Evolutionary conservation across 1,140 invertebrate species (phyloP), one percentile per base, ranked within the genome.

Genomic region (Pseudomyrmex gracilis): DNA sequence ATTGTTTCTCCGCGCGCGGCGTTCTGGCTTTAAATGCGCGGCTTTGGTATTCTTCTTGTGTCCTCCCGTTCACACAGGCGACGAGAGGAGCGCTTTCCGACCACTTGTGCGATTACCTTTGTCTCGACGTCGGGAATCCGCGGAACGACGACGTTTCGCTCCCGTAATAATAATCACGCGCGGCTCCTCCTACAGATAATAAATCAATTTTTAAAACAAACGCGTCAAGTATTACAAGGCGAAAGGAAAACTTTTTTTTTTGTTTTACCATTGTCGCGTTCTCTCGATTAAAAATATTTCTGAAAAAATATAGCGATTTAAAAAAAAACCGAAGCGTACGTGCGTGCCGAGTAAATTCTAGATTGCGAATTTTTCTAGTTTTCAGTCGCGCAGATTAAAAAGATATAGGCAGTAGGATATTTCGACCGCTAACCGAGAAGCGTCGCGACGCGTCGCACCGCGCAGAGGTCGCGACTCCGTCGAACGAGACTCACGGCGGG

Each of bases 1-100:
- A 83, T 83, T 83, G 82, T 83, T 66, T 61, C 61, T 77, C 43
- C 73, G 73, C 71, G 60, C 71, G 60, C 58, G 61, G 53, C 45
- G 51, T 87, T 85, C 87, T 85, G 70, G 61, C 70, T 76, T 87
- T 85, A 76, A 88, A 82, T 77, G 85, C 71, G 86, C 85, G 74
- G 70, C 71, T 73, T 49, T 67, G 66, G 66, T 85, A 71, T 63
- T 85, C 85, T 71, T 74, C 83, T 82, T 74, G 84, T 82, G 84
- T 86, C 68, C 83, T 85, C 34, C 53, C 22, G 45, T 47, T 73
- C 68, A 60, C 49, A 58, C 67, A 24, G 34, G 78, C 82, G 82
- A 61, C 61, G 73, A 58, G 68, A 70, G 76, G 24, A 80, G 53
- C 53, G 76, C 43, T 80, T 71, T 51, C 74, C 73, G 74, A 84